Evolutionary conservation across 2,797 vertebrate species (phyloP), one percentile per base, ranked within the genome.

Genomic region (Scolopax rusticola): DNA sequence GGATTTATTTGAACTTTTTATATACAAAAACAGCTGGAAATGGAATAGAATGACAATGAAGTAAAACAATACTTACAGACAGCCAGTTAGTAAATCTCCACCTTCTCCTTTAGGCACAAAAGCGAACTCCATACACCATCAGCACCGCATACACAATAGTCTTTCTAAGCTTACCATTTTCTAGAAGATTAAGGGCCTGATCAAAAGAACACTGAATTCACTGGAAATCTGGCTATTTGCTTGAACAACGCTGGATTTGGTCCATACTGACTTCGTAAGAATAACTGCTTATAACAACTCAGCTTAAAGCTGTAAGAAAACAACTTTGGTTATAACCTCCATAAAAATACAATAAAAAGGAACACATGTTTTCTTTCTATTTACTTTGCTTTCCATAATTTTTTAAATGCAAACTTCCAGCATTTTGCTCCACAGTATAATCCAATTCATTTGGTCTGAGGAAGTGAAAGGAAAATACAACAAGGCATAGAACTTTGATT

Each of bases 241-340:
- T 78, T 68, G 53, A 95, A 93, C 45, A 92, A 15, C 73, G 89
- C 84, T 94, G 93, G 82, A 78, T 87, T 38, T 38, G 45, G 70
- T 94, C 90, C 84, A 84, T 32, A 64, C n/a, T 9, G 47, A 71
- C 71, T 92, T 56, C 12, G 1, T 76, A 94, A 84, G 90, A 94
- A 54, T 48, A 90, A 95, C 53, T 65, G 64, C 71, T 89, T 40
- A 13, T 69, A 94, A 87, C 63, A 81, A 78, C 56, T 84, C 65
- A 61, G 63, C 77, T 95, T 90, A 91, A 81, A 90, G 69, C 68
- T 73, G n/a, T 64, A 74, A 64, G 70, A 94, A 97, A 94, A 84
- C 68, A 89, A 69, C 68, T 91, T 68, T 63, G 19, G 59, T 76
- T 91, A 81, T 51, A 93, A 87, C 40, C 45, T 80, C 79, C 60